These are phyloP conservation scores for Teleopsis dalmanni DNA, from an alignment of 1,140 invertebrate species.

Conservation along the genomic window DNA sequence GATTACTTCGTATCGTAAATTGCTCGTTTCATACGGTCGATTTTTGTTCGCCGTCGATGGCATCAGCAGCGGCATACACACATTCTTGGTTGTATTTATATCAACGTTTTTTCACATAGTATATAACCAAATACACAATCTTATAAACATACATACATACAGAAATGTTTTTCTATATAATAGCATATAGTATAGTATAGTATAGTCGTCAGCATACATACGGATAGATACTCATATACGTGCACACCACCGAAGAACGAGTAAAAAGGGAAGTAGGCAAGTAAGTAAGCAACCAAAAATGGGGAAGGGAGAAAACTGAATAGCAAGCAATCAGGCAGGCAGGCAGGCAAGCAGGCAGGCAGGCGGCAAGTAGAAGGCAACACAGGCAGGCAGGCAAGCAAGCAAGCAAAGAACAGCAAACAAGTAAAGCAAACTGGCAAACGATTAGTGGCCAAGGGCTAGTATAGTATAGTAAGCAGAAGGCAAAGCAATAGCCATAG, in stretches of 20 bases:
- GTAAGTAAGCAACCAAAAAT: slow-evolving; percentile 2
- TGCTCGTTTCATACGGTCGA: slow-evolving; percentile 5
- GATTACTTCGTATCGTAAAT: no score
- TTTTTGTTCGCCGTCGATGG: slow-evolving; percentile 11
- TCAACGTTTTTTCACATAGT: not conserved
- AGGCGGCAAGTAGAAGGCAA: slow-evolving; percentile 6
- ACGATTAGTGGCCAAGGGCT: no score
- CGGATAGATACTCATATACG: no score
- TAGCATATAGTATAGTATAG: no score
- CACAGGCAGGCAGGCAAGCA: slow-evolving; percentile 4
- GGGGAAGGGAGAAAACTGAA: not conserved
- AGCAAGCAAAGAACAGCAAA: no score
- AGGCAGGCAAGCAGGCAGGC: slow-evolving; percentile 3
- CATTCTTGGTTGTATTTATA: not conserved
- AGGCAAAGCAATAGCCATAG: no score
- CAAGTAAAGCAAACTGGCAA: no score
- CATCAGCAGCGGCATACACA: not conserved
- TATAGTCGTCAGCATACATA: no score
- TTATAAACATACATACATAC: not conserved
- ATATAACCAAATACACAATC: not conserved
- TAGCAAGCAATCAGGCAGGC: slow-evolving; percentile 3
- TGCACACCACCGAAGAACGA: no score
- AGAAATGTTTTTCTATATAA: no score
- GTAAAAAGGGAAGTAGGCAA: slow-evolving; percentile 8
- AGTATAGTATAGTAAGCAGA: no score